phyloP scores from a whole-genome alignment of 2,797 vertebrate species.

The Mormyrops boulengeri region DNA sequence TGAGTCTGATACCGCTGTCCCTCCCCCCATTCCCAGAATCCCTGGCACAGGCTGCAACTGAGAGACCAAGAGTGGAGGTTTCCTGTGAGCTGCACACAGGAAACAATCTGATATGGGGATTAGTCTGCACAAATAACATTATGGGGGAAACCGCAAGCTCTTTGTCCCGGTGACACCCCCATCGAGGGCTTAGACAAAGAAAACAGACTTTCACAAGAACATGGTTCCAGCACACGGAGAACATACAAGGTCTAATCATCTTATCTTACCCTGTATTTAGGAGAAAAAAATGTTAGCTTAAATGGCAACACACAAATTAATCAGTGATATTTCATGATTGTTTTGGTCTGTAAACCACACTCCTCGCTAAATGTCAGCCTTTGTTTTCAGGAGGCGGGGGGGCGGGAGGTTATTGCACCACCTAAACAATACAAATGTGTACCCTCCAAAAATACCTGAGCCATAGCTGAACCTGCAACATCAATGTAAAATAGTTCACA shows the following conservation, averaged over 20 bases:
- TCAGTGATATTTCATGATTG: neutral
- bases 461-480: neutral
- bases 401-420: neutral
- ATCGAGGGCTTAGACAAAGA: neutral
- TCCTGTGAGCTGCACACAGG: slow-evolving; percentile 60
- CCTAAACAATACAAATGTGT: neutral
- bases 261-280: neutral
- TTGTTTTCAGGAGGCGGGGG: neutral
- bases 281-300: neutral
- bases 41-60: slow-evolving; percentile 46
- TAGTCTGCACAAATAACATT: slow-evolving; percentile 54
- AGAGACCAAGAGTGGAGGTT: slow-evolving; percentile 51
- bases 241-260: neutral
- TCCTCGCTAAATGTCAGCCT: neutral
- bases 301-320: neutral
- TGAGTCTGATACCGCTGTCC: slow-evolving; percentile 54
- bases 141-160: slow-evolving; percentile 12
- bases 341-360: neutral
- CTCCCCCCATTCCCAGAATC: slow-evolving; percentile 61
- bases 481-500: neutral
- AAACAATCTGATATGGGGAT: slow-evolving; percentile 69
- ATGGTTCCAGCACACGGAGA: neutral
- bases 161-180: slow-evolving; percentile 13
- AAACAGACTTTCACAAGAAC: slow-evolving; percentile 4
- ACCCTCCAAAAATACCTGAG: neutral